phyloP scores from a whole-genome alignment of 2,113 vertebrate species.

The Anas platyrhynchos region DNA sequence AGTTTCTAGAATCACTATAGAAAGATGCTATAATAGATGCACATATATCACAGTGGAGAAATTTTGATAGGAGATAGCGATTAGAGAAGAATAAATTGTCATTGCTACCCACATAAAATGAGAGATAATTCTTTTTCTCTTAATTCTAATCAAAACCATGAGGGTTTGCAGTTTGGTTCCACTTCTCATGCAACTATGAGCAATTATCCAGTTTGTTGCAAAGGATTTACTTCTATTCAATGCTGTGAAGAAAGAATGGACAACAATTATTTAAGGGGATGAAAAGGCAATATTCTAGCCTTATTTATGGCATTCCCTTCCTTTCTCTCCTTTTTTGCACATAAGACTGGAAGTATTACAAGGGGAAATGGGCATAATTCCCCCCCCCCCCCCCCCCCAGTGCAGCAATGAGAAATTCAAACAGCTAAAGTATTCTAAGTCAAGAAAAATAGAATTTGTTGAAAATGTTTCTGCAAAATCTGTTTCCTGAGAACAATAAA shows the following conservation, averaged over 20 bases:
- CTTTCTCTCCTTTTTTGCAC: not conserved
- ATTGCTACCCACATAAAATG: not conserved
- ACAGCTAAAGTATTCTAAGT: not conserved
- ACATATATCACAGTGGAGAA: not conserved
- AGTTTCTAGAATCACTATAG: fast-evolving
- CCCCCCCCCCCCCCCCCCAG: not conserved
- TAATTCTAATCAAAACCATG: not conserved
- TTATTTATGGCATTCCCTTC: not conserved
- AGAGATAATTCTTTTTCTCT: not conserved
- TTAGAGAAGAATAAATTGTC: not conserved
- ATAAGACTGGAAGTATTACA: not conserved
- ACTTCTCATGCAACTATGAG: not conserved
- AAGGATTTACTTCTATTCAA: not conserved
- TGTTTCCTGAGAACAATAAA: not conserved
- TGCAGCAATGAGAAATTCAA: not conserved
- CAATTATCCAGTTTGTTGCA: not conserved
- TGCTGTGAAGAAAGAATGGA: not conserved
- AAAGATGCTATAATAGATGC: not conserved
- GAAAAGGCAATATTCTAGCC: not conserved
- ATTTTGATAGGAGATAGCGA: not conserved
- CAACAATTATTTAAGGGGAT: not conserved
- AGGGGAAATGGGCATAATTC: fast-evolving
- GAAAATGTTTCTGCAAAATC: not conserved
- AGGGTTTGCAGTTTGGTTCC: not conserved
- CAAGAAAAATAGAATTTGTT: not conserved